A percentile compares a stretch with the other conserved stretches of the same genome.
phyloP scores from a whole-genome alignment of 2,888 invertebrate species.

The Gnatocerus cornutus region DNA sequence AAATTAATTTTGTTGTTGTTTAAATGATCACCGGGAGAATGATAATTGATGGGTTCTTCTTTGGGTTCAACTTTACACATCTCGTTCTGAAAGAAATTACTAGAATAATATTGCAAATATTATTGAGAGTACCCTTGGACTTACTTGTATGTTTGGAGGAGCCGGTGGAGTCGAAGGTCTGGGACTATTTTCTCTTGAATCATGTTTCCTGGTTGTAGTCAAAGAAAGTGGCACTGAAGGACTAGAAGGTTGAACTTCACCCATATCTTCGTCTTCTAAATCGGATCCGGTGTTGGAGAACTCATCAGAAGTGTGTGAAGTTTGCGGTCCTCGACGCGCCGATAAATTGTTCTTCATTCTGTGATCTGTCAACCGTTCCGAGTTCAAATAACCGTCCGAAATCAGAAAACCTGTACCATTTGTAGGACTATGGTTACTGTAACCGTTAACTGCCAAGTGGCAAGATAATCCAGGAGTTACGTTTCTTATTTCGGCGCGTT shows the following conservation, averaged over 20 bases:
- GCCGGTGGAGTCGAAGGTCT: slow-evolving; percentile 68
- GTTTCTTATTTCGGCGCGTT: slow-evolving; percentile 87
- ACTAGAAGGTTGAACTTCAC: slow-evolving; percentile 75
- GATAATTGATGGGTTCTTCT: slow-evolving; percentile 67
- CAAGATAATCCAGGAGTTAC: slow-evolving; percentile 75
- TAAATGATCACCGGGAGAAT: slow-evolving; percentile 74
- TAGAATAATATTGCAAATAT: slow-evolving; percentile 48
- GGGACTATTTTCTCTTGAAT: slow-evolving; percentile 72
- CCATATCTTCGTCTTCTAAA: slow-evolving; percentile 79
- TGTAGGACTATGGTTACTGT: slow-evolving; percentile 78
- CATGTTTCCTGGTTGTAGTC: slow-evolving; percentile 77
- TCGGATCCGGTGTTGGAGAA: slow-evolving; percentile 81
- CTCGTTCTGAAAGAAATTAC: slow-evolving; percentile 63
- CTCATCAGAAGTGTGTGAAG: slow-evolving; percentile 79
- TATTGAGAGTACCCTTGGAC: slow-evolving; percentile 51
- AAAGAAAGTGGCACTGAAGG: slow-evolving; percentile 82
- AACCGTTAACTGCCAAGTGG: slow-evolving; percentile 78
- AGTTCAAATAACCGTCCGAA: slow-evolving; percentile 75
- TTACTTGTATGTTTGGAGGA: slow-evolving; percentile 67
- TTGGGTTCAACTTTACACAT: slow-evolving; percentile 64
- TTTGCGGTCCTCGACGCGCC: slow-evolving; percentile 74
- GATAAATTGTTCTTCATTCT: slow-evolving; percentile 78
- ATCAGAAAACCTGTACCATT: slow-evolving; percentile 78
- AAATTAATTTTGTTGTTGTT: slow-evolving; percentile 74
- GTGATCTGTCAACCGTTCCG: slow-evolving; percentile 72